These are phyloP conservation scores for Chaetogeoica ovagalla DNA, from an alignment of 2,888 invertebrate genomes.

Conservation along the genomic window DNA sequence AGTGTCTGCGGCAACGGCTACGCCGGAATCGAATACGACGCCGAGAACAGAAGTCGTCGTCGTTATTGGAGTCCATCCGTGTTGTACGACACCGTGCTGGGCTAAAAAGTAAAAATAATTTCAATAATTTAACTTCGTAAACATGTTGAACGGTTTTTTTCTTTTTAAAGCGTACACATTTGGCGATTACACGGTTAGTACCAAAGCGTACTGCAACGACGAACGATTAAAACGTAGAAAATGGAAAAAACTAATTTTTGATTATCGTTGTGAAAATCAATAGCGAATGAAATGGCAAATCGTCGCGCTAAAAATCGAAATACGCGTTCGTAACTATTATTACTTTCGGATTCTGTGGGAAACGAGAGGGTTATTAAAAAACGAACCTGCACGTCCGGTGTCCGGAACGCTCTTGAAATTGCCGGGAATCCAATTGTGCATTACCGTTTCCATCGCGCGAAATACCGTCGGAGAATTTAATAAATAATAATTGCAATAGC, in stretches of 20 bases:
- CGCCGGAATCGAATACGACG: constrained; percentile 82
- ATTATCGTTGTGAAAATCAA: too few relatives aligned
- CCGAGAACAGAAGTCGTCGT: constrained; percentile 92
- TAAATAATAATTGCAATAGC: too few relatives aligned
- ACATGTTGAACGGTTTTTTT: too few relatives aligned
- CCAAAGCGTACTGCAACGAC: too few relatives aligned
- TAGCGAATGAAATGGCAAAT: too few relatives aligned
- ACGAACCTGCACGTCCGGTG: constrained; percentile 33
- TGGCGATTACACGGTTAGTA: too few relatives aligned
- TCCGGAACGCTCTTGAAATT: constrained; percentile 43
- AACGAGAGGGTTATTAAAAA: neutral
- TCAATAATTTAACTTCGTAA: neutral
- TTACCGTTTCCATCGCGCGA: neutral
- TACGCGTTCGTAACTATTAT: too few relatives aligned
- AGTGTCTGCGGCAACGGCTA: constrained; percentile 89
- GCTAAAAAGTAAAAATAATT: neutral
- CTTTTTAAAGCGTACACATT: too few relatives aligned
- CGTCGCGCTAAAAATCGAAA: neutral
- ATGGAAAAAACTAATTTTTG: too few relatives aligned
- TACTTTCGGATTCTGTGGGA: too few relatives aligned
- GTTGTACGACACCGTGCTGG: constrained; percentile 45
- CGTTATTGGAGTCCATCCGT: constrained; percentile 69
- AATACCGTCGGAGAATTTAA: neutral
- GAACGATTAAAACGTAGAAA: too few relatives aligned
- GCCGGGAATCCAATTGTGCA: constrained; percentile 38